These are phyloP conservation scores for Trematomus loennbergii DNA, from an alignment of 2,113 vertebrate species.

Conservation along the genomic window DNA sequence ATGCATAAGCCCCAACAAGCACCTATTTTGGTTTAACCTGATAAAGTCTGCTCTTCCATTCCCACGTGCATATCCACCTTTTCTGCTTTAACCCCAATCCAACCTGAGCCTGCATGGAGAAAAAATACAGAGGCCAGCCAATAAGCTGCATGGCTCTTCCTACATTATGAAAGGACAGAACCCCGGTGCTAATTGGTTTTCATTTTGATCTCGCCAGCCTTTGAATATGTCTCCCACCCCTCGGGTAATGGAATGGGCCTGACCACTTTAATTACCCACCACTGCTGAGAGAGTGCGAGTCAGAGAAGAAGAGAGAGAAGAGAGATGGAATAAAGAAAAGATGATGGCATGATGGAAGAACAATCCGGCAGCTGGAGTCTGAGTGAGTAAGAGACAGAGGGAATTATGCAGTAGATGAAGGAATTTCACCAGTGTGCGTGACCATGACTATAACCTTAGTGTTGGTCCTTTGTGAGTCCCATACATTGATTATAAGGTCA, in stretches of 20 bases:
- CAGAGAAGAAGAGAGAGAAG: conserved; percentile 15
- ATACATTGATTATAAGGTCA: conserved; percentile 5
- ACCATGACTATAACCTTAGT: conserved; percentile 3
- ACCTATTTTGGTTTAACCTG: conserved; percentile 16
- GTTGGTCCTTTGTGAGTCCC: neutral
- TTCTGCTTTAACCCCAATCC: conserved; percentile 54
- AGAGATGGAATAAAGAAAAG: conserved; percentile 30
- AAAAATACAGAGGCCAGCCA: conserved; percentile 43
- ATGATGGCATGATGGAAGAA: conserved; percentile 36
- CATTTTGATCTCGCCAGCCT: conserved; percentile 75
- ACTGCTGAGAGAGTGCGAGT: conserved; percentile 32
- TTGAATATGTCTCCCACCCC: conserved; percentile 72
- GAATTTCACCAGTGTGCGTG: neutral
- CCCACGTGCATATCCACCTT: conserved; percentile 24
- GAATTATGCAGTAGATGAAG: conserved; percentile 7
- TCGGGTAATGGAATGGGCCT: conserved; percentile 64
- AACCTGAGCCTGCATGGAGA: conserved; percentile 31
- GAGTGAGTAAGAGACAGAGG: conserved; percentile 21
- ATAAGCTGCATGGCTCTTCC: conserved; percentile 43
- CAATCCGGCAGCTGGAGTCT: conserved; percentile 26
- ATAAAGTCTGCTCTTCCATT: conserved; percentile 19
- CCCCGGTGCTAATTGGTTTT: conserved; percentile 77
- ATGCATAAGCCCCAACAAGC: conserved; percentile 7
- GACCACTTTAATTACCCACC: conserved; percentile 73
- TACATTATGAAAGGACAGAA: conserved; percentile 70